Base-by-base conservation (phyloP, 1,140 invertebrate species). In the Leptinotarsa undecemlineata region DNA sequence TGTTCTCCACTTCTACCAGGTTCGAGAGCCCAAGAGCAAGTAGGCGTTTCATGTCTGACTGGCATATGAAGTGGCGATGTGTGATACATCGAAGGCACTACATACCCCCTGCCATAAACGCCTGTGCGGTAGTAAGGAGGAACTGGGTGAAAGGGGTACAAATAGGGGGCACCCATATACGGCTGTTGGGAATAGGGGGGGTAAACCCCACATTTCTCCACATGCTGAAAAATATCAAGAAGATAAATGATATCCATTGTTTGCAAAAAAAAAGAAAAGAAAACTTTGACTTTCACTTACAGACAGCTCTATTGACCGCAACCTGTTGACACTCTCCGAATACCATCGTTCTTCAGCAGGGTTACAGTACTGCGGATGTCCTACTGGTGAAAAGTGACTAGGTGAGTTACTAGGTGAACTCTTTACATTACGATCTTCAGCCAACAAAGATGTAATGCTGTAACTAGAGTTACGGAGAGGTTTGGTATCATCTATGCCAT, bases 391-490 rank as follows among this genome's bases (percentile, higher is more conserved):
- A 79, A 80, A 85, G 75, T 83, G 83, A 84, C 82, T 85, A 83
- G 84, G 83, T 72, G 83, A 85, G 63, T 81, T 80, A 71, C 77
- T 81, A 14, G 81, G 82, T 48, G 81, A 83, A 62, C 78, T 77
- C 74, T 79, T 81, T 23, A 76, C 63, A 57, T 68, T 76, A 20
- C 71, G 80, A 77, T 85, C 84, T 23, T 84, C 84, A 21, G 91
- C 91, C 72, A 94, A 85, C 80, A 94, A 86, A 76, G 92, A 93
- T 76, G 92, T 92, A 84, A 94, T 94, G 86, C 92, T 94, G 85
- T 79, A 79, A 66, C 90, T 92, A 81, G 91, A 80, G 73, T 84
- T 84, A 61, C 76, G 72, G 20, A 79, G 48, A 33, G 79, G 75
- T 72, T 82, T 80, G 23, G 74, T 77, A 23, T 82, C 82, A 19